phyloP scores from a whole-genome alignment of 1,140 invertebrate genomes.

The Orchesella cincta region DNA sequence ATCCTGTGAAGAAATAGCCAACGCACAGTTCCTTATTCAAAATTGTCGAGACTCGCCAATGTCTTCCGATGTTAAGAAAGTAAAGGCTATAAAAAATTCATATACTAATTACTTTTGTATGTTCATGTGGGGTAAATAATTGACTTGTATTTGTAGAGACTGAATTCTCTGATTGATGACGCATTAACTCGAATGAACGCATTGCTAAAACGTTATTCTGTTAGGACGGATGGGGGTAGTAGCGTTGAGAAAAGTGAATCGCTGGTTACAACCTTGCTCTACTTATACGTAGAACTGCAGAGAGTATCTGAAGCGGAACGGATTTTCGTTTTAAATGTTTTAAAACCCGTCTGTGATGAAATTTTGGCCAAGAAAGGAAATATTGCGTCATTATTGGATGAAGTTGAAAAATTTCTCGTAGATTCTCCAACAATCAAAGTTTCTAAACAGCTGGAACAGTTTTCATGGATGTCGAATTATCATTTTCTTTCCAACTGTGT shows the following conservation, averaged over 20 bases:
- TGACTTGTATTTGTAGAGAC: neutral
- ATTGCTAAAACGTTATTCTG: neutral
- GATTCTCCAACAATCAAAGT: constrained; percentile 35
- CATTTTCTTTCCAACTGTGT: constrained; percentile 44
- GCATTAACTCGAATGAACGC: neutral
- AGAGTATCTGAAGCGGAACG: constrained; percentile 39
- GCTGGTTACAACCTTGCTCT: constrained; percentile 36
- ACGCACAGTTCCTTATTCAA: constrained; percentile 36
- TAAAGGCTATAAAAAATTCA: neutral
- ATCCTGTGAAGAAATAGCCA: constrained; percentile 43
- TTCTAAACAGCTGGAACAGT: constrained; percentile 32
- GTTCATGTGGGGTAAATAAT: neutral
- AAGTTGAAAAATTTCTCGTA: constrained; percentile 43
- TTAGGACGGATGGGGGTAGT: neutral
- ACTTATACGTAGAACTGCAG: constrained; percentile 43
- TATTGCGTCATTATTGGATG: constrained; percentile 42
- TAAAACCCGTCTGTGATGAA: constrained; percentile 45
- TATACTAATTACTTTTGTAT: neutral
- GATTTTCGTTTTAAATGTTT: constrained; percentile 40
- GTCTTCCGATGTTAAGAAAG: neutral
- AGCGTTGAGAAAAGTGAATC: neutral
- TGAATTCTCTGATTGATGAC: neutral
- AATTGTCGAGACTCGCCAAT: constrained; percentile 35
- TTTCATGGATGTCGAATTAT: constrained; percentile 46
- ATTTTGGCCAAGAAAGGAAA: constrained; percentile 48